phyloP scores from a whole-genome alignment of 92 coral and sea anemone genomes.

The Epizoanthus illoricatus region DNA sequence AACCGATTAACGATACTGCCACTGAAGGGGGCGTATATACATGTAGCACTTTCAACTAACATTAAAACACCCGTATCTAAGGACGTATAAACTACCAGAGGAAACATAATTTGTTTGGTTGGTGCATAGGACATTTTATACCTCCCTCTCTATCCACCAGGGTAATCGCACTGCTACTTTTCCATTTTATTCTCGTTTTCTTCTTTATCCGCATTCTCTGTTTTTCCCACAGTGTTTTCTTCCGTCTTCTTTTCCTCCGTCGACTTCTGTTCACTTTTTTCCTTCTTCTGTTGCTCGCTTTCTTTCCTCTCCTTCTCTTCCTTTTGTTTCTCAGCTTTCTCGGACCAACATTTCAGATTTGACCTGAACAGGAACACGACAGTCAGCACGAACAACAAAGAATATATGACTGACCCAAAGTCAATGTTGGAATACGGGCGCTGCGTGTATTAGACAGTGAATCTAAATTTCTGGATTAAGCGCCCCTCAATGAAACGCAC shows the following conservation, averaged over 20 bases:
- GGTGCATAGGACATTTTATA: too few relatives aligned
- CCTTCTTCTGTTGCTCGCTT: conserved; percentile 38
- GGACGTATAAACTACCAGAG: too few relatives aligned
- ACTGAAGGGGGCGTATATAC: too few relatives aligned
- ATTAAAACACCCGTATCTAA: too few relatives aligned
- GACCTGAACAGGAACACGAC: conserved; percentile 41
- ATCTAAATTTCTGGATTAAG: too few relatives aligned
- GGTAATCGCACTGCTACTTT: background rate
- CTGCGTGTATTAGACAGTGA: too few relatives aligned
- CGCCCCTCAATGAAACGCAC: too few relatives aligned
- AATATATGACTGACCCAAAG: background rate
- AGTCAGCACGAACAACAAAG: background rate
- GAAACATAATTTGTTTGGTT: too few relatives aligned
- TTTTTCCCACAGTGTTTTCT: conserved; percentile 11
- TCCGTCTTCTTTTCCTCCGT: background rate
- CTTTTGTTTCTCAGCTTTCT: conserved; percentile 68
- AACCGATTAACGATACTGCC: too few relatives aligned
- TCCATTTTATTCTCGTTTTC: conserved; percentile 9
- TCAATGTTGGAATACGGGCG: background rate
- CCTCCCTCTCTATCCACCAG: too few relatives aligned
- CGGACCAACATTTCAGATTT: conserved; percentile 80
- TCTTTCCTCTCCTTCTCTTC: conserved; percentile 41
- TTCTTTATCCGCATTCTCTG: conserved; percentile 1
- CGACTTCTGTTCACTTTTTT: conserved; percentile 19
- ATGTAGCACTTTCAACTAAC: too few relatives aligned